phyloP scores from a whole-genome alignment of 2,888 invertebrate species.

The Drosophila quinaria region DNA sequence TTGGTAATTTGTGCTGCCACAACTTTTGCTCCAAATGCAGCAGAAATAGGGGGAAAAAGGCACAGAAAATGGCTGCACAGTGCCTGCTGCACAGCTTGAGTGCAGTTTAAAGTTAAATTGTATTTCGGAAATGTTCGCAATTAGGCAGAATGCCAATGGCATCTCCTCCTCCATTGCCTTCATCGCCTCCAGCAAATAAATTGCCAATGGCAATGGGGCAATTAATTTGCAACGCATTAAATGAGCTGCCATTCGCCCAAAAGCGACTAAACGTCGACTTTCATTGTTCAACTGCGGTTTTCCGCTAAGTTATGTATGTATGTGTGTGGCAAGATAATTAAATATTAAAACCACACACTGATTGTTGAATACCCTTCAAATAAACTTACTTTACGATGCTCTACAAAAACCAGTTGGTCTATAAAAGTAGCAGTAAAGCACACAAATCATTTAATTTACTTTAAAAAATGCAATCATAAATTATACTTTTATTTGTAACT shows the following conservation, averaged over 20 bases:
- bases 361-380: neutral
- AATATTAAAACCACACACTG: neutral
- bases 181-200: slow-evolving; percentile 56
- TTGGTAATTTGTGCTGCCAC: slow-evolving; percentile 71
- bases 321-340: slow-evolving; percentile 12
- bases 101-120: slow-evolving; percentile 83
- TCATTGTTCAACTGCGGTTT: slow-evolving; percentile 23
- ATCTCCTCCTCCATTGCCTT: slow-evolving; percentile 40
- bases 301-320: neutral
- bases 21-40: slow-evolving; percentile 56
- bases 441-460: neutral
- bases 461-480: neutral
- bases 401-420: too few species aligned
- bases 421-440: neutral
- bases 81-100: slow-evolving; percentile 68
- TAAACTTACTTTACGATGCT: neutral
- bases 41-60: too few species aligned
- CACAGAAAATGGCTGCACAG: neutral
- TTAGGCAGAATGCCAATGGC: slow-evolving; percentile 81
- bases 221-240: slow-evolving; percentile 77
- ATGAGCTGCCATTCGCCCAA: slow-evolving; percentile 69
- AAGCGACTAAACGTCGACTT: slow-evolving; percentile 39
- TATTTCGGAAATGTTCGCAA: slow-evolving; percentile 81
- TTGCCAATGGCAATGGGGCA: slow-evolving; percentile 76
- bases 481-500: neutral